Conservation (phyloP, 2,797 vertebrate genomes). For the Anisognathus igniventris region DNA sequence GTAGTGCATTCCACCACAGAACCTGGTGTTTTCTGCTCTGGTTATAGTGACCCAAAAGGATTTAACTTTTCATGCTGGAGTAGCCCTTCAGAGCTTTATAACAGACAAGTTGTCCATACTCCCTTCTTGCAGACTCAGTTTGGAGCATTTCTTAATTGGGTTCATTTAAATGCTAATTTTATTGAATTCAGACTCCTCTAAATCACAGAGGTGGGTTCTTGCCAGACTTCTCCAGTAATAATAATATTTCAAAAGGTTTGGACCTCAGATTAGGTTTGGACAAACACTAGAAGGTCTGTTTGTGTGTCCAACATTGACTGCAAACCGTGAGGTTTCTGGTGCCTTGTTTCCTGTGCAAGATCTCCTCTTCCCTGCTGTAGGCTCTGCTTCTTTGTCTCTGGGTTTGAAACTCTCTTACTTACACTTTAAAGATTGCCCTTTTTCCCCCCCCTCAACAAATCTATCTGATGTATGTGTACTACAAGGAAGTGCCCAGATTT, state of each 20-base stretch:
- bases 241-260: conserved; percentile 18
- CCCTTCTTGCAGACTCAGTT: background rate
- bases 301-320: background rate
- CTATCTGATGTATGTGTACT: background rate
- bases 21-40: background rate
- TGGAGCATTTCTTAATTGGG: conserved; percentile 46
- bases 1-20: background rate
- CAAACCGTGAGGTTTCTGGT: background rate
- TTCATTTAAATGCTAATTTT: conserved; percentile 66
- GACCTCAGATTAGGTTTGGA: background rate
- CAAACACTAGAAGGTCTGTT: background rate
- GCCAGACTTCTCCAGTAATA: background rate
- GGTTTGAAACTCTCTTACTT: background rate
- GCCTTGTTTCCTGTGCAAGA: background rate
- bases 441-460: rapidly evolving
- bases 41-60: background rate
- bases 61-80: background rate
- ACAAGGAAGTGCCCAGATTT: background rate
- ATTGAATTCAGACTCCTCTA: conserved; percentile 35
- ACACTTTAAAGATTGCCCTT: background rate
- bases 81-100: background rate
- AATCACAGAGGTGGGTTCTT: conserved; percentile 31
- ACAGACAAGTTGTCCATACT: background rate
- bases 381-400: background rate
- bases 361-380: background rate